These are phyloP conservation scores for Drosophila borborema DNA, from an alignment of 2,888 invertebrate genomes.

Conservation along the genomic window DNA sequence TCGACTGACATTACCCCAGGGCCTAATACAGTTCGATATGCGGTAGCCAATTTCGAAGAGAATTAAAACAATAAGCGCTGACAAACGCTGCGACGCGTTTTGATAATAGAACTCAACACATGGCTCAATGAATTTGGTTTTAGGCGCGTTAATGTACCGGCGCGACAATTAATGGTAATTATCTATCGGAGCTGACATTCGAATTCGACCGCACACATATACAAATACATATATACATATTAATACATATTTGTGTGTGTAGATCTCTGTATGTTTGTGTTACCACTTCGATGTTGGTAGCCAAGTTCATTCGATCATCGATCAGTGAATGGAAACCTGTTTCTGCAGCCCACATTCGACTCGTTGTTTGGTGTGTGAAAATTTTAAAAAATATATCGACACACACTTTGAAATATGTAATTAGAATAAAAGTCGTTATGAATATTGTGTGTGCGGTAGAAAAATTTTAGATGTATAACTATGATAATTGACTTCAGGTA, in stretches of 20 bases:
- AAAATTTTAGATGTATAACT: background rate
- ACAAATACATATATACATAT: background rate
- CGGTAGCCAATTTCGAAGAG: conserved; percentile 43
- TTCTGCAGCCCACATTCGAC: conserved; percentile 43
- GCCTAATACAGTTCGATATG: conserved; percentile 37
- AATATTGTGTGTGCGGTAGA: background rate
- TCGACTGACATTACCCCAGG: conserved; percentile 33
- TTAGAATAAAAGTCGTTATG: conserved; percentile 7
- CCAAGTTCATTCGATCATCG: conserved; percentile 55
- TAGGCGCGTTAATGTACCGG: conserved; percentile 51
- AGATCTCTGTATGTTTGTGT: conserved; percentile 6
- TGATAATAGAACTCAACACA: conserved; percentile 59
- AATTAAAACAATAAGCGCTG: conserved; percentile 76
- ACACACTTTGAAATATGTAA: conserved; percentile 23
- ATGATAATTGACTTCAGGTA: background rate
- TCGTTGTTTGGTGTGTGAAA: conserved; percentile 43
- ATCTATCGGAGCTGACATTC: conserved; percentile 60
- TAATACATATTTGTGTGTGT: background rate
- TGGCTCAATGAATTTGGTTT: conserved; percentile 63
- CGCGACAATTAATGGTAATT: conserved; percentile 75
- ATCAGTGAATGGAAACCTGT: conserved; percentile 69
- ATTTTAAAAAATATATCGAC: conserved; percentile 26
- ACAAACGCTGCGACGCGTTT: conserved; percentile 56
- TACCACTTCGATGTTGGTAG: conserved; percentile 35
- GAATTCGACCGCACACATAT: conserved; percentile 26